phyloP scores from a whole-genome alignment of 2,797 vertebrate species.

The Craterocephalus amniculus region DNA sequence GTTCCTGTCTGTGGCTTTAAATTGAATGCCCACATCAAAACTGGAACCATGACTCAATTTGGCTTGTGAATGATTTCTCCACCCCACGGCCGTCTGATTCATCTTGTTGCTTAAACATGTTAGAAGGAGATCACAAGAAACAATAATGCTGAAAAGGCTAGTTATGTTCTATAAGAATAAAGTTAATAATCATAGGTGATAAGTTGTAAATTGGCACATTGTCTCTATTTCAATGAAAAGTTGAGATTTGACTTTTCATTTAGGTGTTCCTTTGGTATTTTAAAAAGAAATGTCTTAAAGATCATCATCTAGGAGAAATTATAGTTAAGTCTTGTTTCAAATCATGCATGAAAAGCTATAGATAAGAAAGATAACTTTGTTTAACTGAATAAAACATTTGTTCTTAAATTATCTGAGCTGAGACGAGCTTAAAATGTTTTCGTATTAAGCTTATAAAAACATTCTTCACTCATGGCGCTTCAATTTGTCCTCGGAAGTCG shows the following conservation, averaged over 20 bases:
- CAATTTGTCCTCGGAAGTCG: too few species aligned
- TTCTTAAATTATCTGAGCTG: too few species aligned
- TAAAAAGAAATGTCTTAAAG: slow-evolving; percentile 22
- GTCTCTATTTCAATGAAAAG: slow-evolving; percentile 33
- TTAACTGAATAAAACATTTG: slow-evolving; percentile 48
- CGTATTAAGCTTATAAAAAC: slow-evolving; percentile 23
- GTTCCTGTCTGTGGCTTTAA: slow-evolving; percentile 42
- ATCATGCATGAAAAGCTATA: slow-evolving; percentile 53
- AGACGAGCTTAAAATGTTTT: slow-evolving; percentile 40
- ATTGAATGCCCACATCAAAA: slow-evolving; percentile 41
- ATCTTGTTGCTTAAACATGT: slow-evolving; percentile 52
- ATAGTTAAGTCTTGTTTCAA: slow-evolving; percentile 46
- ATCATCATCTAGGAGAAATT: slow-evolving; percentile 43
- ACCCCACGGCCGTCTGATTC: slow-evolving; percentile 50
- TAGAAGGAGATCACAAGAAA: slow-evolving; percentile 26
- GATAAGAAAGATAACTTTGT: slow-evolving; percentile 54
- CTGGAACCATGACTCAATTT: slow-evolving; percentile 50
- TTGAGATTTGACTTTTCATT: slow-evolving; percentile 31
- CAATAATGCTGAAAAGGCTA: slow-evolving; percentile 9
- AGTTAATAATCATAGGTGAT: slow-evolving; percentile 36
- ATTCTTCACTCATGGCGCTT: slow-evolving; percentile 17
- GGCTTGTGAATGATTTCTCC: slow-evolving; percentile 54
- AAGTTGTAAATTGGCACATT: slow-evolving; percentile 41
- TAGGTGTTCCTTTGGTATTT: slow-evolving; percentile 34
- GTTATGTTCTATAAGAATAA: slow-evolving; percentile 41